Base-by-base conservation (phyloP, 2,113 vertebrate species). In the Cebidichthys violaceus region DNA sequence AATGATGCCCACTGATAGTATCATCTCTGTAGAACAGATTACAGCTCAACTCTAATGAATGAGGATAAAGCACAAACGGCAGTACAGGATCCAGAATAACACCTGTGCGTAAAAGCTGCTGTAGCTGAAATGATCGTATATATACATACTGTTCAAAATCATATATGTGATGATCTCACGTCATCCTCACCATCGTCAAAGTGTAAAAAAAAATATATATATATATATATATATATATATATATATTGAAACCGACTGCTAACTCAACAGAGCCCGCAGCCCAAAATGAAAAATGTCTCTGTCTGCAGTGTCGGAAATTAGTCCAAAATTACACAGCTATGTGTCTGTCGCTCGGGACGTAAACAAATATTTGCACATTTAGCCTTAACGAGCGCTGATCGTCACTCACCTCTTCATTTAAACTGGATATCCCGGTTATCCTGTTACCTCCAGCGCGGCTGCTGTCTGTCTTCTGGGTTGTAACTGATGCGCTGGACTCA, bases 351-450 rank as follows among this genome's bases (percentile, higher is more conserved):
- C 27, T 59, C 3, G 45, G 11, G 69, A 17, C 57, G 61, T 52
- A 18, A 62, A 62, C 18, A 74, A 67, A 86, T 43, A 78, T 71
- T 35, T 61, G 22, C 75, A 47, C 66, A 70, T 84, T 71, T 22
- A 8, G 9, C 29, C 50, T 2, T 61, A 77, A 75, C 22, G 43
- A 81, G 73, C 39, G 50, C 71, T 17, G 45, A 81, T 62, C 29
- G 47, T 76, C 71, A 92, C 92, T 93, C 84, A 94, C 93, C 92
- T 92, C 83, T 54, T 79, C 71, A 69, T 76, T 78, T 65, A 33
- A 81, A 79, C 75, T 78, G 74, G 74, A 82, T 75, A 43, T 84
- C 66, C 70, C 45, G 90, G 65, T 75, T 57, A 65, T 89, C 74
- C 85, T 67, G 37, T 13, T 78, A 70, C 71, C 70, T 79, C 72